These are phyloP conservation scores for Metopolophium dirhodum DNA, from an alignment of 1,140 invertebrate genomes.

Conservation along the genomic window DNA sequence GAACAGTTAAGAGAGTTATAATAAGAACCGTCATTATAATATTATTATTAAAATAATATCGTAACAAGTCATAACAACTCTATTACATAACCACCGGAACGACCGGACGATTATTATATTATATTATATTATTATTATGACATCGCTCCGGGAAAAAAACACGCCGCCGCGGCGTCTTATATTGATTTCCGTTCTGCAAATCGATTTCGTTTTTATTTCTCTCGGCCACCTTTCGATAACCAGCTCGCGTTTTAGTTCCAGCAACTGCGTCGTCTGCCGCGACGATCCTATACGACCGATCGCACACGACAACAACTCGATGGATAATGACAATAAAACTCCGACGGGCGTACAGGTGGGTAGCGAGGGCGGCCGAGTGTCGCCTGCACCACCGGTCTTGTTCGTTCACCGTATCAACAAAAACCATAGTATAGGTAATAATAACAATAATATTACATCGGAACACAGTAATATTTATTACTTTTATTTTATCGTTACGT, in stretches of 20 bases:
- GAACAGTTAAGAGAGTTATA: too few relatives aligned
- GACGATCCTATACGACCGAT: not conserved
- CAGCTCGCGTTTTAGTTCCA: not conserved
- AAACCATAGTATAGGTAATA: too few relatives aligned
- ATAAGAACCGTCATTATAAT: too few relatives aligned
- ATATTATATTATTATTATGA: not conserved
- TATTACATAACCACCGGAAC: not conserved
- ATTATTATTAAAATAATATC: too few relatives aligned
- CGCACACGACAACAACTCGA: not conserved
- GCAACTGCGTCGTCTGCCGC: not conserved
- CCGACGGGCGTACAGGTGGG: not conserved
- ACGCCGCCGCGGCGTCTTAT: not conserved
- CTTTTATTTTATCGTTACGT: not conserved
- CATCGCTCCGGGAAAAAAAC: not conserved
- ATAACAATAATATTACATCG: not conserved
- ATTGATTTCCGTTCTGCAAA: not conserved
- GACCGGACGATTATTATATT: not conserved
- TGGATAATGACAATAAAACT: not conserved
- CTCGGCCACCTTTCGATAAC: not conserved
- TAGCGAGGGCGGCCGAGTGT: not conserved
- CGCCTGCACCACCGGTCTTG: not conserved
- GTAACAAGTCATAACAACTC: not conserved
- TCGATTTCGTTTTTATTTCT: not conserved
- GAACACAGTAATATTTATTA: not conserved
- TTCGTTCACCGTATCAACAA: conserved; percentile 35